Conservation (phyloP, 2,113 vertebrate species). For the Natator depressus region DNA sequence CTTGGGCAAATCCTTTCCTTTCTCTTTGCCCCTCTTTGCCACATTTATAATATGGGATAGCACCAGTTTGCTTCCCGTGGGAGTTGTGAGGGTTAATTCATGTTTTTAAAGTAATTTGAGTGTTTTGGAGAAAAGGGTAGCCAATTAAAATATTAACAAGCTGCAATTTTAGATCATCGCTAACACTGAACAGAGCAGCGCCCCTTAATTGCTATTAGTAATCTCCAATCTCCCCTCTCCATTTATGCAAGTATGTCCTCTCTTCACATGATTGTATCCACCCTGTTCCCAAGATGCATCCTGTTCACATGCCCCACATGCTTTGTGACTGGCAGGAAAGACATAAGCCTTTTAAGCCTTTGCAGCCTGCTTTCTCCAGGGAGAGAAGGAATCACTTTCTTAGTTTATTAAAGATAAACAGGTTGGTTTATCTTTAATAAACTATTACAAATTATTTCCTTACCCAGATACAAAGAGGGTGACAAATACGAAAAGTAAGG, state of each 20-base stretch:
- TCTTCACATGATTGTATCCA: background rate
- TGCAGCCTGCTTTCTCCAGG: accelerated
- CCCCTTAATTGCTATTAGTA: background rate
- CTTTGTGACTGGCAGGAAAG: background rate
- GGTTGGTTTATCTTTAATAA: background rate
- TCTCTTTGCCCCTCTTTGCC: background rate
- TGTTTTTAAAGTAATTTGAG: background rate
- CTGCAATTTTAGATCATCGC: background rate
- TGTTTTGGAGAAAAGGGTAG: accelerated
- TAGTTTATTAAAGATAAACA: background rate
- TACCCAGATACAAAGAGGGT: background rate
- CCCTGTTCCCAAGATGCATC: background rate
- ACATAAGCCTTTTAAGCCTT: background rate
- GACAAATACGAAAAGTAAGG: background rate
- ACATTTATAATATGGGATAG: background rate
- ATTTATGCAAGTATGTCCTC: background rate
- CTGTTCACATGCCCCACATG: background rate
- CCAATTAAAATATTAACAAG: accelerated
- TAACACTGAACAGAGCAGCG: background rate
- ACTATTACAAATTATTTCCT: background rate
- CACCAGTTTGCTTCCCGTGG: background rate
- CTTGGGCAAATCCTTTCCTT: background rate
- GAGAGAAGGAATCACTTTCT: background rate
- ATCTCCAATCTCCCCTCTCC: background rate
- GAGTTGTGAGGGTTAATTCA: background rate